Percentiles rank a stretch among this genome's conserved stretches.
Conservation (phyloP, 37 sponge, comb jelly and placozoan species). For the Hexactinellida sp. region DNA sequence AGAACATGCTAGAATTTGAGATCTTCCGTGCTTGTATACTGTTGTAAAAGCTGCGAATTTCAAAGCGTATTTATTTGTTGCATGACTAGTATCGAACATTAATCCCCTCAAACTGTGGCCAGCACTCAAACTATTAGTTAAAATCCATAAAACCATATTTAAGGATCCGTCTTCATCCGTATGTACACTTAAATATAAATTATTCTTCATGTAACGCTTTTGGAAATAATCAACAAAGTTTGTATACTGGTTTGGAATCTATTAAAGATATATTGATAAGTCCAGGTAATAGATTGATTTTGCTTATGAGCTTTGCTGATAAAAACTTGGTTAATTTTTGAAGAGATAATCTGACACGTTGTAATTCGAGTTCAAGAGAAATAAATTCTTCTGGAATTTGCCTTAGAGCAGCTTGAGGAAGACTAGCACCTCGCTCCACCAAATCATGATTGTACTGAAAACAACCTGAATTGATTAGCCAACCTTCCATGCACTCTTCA, state of each 20-base stretch:
- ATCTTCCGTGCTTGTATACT: not conserved
- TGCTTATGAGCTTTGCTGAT: not conserved
- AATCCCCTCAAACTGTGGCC: not conserved
- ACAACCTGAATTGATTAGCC: not conserved
- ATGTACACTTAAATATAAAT: not conserved
- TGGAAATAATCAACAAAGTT: not conserved
- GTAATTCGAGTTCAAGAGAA: not conserved
- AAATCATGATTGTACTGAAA: not conserved
- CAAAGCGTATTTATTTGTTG: not conserved
- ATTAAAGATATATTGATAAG: not conserved
- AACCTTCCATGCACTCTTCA: not conserved
- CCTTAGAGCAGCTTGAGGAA: not conserved
- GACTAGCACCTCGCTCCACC: not conserved
- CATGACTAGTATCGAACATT: constrained; percentile 5
- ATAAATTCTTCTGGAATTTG: not conserved
- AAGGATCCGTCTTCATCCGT: not conserved
- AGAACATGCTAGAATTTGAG: constrained; percentile 13
- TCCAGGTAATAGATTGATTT: not conserved
- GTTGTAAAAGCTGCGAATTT: constrained; percentile 1
- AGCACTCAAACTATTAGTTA: not conserved
- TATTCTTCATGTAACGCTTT: not conserved
- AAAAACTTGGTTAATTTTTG: constrained; percentile 12
- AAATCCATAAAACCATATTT: not conserved
- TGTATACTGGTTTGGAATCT: not conserved
- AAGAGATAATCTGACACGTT: not conserved